These are phyloP conservation scores for Idris sp. DNA, from an alignment of 1,140 invertebrate species.

Conservation along the genomic window DNA sequence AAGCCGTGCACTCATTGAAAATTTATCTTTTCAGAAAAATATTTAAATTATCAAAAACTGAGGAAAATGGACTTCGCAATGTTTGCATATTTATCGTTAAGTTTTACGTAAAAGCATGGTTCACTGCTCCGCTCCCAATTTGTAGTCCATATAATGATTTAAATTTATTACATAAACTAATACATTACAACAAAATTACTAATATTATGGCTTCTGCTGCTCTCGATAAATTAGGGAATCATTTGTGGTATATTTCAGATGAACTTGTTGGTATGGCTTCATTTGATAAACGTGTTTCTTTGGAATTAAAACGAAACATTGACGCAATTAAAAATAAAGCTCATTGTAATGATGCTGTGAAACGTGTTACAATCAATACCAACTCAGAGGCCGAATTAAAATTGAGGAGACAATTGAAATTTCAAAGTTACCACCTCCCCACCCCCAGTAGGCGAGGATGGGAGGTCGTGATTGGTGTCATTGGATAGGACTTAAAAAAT, in stretches of 20 bases:
- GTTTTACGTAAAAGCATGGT: constrained; percentile 17
- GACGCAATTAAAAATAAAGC: constrained; percentile 5
- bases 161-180: constrained; percentile 6
- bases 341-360: neutral
- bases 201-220: constrained; percentile 6
- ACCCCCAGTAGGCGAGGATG: too few relatives aligned
- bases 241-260: constrained; percentile 25
- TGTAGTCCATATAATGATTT: constrained; percentile 18
- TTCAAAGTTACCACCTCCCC: too few relatives aligned
- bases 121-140: constrained; percentile 4
- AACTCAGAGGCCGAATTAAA: constrained; percentile 5
- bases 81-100: constrained; percentile 7
- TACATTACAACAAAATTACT: constrained; percentile 14
- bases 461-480: too few relatives aligned
- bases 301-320: constrained; percentile 13
- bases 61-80: neutral
- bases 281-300: constrained; percentile 14
- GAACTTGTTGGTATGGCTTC: constrained; percentile 14
- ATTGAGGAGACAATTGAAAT: constrained; percentile 5
- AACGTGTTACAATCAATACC: constrained; percentile 10
- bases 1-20: constrained; percentile 73
- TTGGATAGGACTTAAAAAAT: too few relatives aligned
- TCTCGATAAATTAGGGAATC: constrained; percentile 6
- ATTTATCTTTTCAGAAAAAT: constrained; percentile 63
- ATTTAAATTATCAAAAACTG: neutral